phyloP scores from a whole-genome alignment of 2,797 vertebrate genomes.

The Lacerta bilineata region DNA sequence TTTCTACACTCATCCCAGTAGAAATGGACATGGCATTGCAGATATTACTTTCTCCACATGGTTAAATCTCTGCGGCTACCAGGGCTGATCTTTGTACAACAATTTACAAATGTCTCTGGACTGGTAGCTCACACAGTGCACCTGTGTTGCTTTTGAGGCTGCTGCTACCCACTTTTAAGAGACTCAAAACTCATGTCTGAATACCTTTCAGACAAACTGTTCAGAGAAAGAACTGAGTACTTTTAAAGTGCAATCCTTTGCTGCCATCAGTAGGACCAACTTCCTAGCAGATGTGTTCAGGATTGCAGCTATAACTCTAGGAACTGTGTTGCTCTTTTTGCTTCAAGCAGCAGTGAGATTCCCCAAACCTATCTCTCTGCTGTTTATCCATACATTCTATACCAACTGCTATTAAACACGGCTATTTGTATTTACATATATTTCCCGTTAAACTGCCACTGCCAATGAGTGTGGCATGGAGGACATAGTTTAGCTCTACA shows the following conservation, averaged over 20 bases:
- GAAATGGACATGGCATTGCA: not conserved
- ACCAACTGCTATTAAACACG: not conserved
- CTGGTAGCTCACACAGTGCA: not conserved
- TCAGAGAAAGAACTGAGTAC: not conserved
- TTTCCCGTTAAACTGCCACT: constrained; percentile 16
- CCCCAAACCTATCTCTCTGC: not conserved
- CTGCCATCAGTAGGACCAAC: not conserved
- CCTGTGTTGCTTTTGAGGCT: not conserved
- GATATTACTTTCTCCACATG: not conserved
- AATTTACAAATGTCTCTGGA: not conserved
- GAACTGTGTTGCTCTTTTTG: constrained; percentile 15
- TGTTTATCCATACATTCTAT: constrained; percentile 28
- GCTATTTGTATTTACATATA: constrained; percentile 7
- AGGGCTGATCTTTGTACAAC: not conserved
- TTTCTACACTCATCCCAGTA: not conserved
- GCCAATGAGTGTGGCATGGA: not conserved
- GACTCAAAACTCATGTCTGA: not conserved
- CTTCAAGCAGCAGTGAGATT: not conserved
- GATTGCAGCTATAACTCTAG: not conserved
- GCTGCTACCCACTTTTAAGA: not conserved
- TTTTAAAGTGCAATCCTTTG: not conserved
- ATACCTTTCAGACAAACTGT: not conserved
- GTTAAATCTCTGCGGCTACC: not conserved
- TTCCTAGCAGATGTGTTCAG: not conserved
- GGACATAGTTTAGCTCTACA: not conserved